Conservation (phyloP, 2,113 vertebrate species). For the Strix uralensis region DNA sequence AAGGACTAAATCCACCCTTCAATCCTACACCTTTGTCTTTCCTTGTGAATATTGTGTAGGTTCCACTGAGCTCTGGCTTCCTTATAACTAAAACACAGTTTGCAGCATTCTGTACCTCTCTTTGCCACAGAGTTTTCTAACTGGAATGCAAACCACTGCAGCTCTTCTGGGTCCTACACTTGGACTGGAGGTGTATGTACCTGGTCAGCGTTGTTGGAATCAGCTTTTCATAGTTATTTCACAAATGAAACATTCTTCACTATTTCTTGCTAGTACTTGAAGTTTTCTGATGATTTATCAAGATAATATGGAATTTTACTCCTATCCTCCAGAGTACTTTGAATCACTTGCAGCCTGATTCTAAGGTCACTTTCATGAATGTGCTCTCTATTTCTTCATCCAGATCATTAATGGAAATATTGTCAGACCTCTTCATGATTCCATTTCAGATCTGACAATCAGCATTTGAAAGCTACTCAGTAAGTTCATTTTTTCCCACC, state of each 20-base stretch:
- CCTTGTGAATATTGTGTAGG: not conserved
- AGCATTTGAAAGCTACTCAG: conserved; percentile 42
- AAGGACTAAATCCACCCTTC: not conserved
- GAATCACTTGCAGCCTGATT: not conserved
- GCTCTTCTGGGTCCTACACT: not conserved
- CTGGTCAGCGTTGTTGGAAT: not conserved
- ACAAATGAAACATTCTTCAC: not conserved
- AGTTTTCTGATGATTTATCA: not conserved
- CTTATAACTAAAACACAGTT: not conserved
- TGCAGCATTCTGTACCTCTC: not conserved
- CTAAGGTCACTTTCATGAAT: conserved; percentile 5
- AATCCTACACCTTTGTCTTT: not conserved
- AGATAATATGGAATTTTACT: not conserved
- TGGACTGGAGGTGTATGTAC: not conserved
- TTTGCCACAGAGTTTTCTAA: not conserved
- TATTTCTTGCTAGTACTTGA: not conserved
- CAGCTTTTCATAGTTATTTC: not conserved
- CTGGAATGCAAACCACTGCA: not conserved
- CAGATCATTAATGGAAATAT: conserved; percentile 47
- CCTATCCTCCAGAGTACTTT: not conserved
- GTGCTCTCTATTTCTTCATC: conserved; percentile 50
- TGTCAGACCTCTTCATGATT: conserved; percentile 52
- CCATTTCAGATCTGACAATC: conserved; percentile 46
- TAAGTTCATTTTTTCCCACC: conserved; percentile 7
- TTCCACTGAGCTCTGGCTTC: not conserved